Percentiles rank a stretch among this genome's conserved stretches.
Evolutionary conservation across 2,113 vertebrate species (phyloP).

Genomic region (Ammodytes dubius): DNA sequence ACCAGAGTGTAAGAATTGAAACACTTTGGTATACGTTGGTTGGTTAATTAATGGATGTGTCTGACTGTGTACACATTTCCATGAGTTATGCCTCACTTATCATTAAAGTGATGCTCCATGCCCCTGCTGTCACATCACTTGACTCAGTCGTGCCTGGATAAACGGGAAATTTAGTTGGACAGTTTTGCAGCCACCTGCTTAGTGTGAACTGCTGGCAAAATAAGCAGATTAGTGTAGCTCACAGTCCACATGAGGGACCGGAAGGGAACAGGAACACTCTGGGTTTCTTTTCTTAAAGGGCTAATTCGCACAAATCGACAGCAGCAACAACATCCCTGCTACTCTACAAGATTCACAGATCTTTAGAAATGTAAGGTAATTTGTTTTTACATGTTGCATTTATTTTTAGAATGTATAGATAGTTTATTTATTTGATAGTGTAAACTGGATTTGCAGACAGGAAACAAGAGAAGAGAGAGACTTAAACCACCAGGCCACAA

Average conservation of each 20-base stretch:
- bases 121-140: slow-evolving; percentile 13
- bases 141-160: background rate
- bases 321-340: background rate
- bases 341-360: background rate
- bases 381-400: background rate
- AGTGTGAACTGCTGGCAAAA: background rate
- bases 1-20: background rate
- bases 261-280: background rate
- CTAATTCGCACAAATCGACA: background rate
- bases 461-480: background rate
- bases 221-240: background rate
- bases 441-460: background rate
- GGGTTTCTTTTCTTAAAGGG: background rate
- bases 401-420: background rate
- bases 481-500: background rate
- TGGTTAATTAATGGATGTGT: slow-evolving; percentile 20
- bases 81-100: slow-evolving; percentile 22
- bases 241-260: background rate
- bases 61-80: slow-evolving; percentile 28
- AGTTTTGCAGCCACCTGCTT: background rate
- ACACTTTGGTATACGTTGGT: background rate
- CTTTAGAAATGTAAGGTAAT: background rate
- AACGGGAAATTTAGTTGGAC: background rate
- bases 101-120: slow-evolving; percentile 1
- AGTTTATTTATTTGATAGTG: background rate